phyloP scores from a whole-genome alignment of 2,797 vertebrate genomes.

The Spinus olivaceus region DNA sequence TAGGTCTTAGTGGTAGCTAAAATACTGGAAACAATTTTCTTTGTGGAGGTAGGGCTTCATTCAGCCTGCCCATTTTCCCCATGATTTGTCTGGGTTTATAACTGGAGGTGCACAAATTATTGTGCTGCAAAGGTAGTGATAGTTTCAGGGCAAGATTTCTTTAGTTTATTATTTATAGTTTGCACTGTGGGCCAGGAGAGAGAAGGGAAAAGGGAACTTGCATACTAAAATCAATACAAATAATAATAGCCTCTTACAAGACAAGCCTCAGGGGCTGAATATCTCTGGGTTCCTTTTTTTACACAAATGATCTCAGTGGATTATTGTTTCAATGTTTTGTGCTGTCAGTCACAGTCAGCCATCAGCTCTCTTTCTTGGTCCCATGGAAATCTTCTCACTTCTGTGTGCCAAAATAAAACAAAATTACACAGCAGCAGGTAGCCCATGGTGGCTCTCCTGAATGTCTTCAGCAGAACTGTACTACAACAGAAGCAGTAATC shows the following conservation, averaged over 20 bases:
- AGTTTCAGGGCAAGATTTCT: constrained; percentile 39
- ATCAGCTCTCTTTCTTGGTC: constrained; percentile 6
- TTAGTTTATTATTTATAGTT: constrained; percentile 70
- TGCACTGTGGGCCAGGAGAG: constrained; percentile 43
- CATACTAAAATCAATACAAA: constrained; percentile 74
- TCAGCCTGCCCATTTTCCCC: not conserved
- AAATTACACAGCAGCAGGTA: not conserved
- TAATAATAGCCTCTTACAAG: constrained; percentile 66
- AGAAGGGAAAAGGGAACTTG: constrained; percentile 39
- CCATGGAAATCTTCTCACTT: constrained; percentile 9
- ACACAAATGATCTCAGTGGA: constrained; percentile 23
- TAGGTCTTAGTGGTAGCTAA: not conserved
- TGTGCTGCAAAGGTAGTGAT: constrained; percentile 12
- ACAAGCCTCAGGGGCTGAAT: constrained; percentile 50
- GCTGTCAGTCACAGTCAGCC: constrained; percentile 34
- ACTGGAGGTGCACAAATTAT: constrained; percentile 19
- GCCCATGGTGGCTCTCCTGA: not conserved
- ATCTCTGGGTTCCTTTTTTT: constrained; percentile 30
- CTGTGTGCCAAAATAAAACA: constrained; percentile 23
- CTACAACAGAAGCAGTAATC: not conserved
- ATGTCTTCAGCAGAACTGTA: not conserved
- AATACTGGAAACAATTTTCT: not conserved
- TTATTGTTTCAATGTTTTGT: constrained; percentile 37
- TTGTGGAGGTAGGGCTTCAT: not conserved
- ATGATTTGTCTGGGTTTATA: constrained; percentile 1